phyloP scores from a whole-genome alignment of 1,140 invertebrate species.

The Plutomurus gul region DNA sequence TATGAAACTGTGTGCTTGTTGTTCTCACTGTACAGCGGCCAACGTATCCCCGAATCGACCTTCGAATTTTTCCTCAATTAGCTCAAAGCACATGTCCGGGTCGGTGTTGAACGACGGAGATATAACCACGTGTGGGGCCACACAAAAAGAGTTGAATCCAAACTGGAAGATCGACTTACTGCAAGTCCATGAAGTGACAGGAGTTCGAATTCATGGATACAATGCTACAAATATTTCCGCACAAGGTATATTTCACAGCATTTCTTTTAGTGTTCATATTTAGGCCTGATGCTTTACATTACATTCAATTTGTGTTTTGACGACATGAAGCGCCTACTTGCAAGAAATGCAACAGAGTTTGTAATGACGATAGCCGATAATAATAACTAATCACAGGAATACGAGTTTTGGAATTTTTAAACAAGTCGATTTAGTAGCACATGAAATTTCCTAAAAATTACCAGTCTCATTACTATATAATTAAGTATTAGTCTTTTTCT shows the following conservation, averaged over 20 bases:
- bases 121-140: conserved; percentile 73
- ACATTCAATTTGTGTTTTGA: too few species aligned
- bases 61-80: conserved; percentile 34
- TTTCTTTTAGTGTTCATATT: too few species aligned
- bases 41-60: conserved; percentile 38
- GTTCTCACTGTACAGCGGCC: conserved; percentile 6
- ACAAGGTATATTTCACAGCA: not conserved
- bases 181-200: conserved; percentile 77
- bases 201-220: conserved; percentile 65
- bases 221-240: not conserved
- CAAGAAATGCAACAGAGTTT: too few species aligned
- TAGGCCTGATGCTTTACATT: too few species aligned
- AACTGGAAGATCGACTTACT: conserved; percentile 91
- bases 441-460: too few species aligned
- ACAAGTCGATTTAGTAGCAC: too few species aligned
- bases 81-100: not conserved
- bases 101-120: conserved; percentile 32
- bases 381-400: too few species aligned
- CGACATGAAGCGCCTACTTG: too few species aligned
- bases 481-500: too few species aligned
- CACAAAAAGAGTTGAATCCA: conserved; percentile 81
- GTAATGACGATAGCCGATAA: too few species aligned
- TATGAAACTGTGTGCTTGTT: not conserved
- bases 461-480: too few species aligned
- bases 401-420: too few species aligned